Evolutionary conservation across 2,888 invertebrate genomes (phyloP), one percentile per base, ranked within the genome.

Genomic region (Pandemis cinnamomeana): DNA sequence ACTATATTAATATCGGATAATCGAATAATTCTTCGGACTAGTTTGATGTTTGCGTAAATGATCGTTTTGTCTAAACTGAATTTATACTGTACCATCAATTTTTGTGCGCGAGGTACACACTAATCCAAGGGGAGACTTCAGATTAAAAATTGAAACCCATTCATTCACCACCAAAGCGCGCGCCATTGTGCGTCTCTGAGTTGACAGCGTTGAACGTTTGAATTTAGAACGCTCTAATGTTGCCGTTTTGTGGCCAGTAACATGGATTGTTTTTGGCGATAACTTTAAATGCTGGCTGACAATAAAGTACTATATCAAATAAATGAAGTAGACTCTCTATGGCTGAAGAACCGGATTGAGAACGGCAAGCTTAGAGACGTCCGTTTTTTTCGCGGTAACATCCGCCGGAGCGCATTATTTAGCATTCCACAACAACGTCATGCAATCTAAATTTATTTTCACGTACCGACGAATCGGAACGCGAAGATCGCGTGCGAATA

Each of bases 381-480:
- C 58, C 61, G 46, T 51, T 64, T 70, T 72, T 67, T 53, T 62
- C 42, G 60, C 15, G 42, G 69, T 66, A 66, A 70, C 69, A 73
- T 73, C 73, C 69, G 69, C n/a, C 64, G 55, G 61, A 71, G 66
- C 73, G 61, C 74, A 74, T 61, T 74, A 67, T 74, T 62, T 62
- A 74, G 67, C 74, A 74, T 74, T 71, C 74, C 70, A 61, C 11
- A 44, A 63, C 61, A 74, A 71, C 74, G 70, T 74, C 74, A 74
- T 70, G 70, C 74, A 66, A 74, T 74, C 74, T 74, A 74, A 74
- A 71, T 74, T 74, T 74, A 74, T 74, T 74, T 74, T 74, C 67
- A 74, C 70, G 74, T 70, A 71, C 69, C 42, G 61, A 61, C 53
- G 70, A 69, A 71, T 71, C 60, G 70, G 70, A 74, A 71, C 74